Base-by-base conservation (phyloP, 2,797 vertebrate genomes). In the Anniella stebbinsi region DNA sequence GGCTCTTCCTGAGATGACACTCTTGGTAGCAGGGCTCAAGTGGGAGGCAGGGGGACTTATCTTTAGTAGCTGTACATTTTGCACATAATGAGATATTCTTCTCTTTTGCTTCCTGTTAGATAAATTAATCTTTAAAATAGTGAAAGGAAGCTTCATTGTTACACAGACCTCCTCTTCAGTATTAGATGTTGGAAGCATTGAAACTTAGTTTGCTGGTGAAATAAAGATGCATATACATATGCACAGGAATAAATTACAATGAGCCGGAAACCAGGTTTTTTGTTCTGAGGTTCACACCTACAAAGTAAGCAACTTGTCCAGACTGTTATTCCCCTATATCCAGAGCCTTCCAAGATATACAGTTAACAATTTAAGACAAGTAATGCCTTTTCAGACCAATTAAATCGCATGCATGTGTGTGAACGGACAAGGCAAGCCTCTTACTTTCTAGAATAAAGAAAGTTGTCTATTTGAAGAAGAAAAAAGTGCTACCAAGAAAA, bases 371-470 rank as follows among this genome's bases (percentile, higher is more conserved):
- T 30, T 36, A 30, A 51, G 13, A n/a, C 18, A 21, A 12, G 17
- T 38, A 21, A 73, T 73, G n/a, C 18, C 6, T 75, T 72, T 38
- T 45, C n/a, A 73, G 51, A n/a, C 73, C 73, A 48, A 3, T 17
- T 87, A 9, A 66, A 23, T 87, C n/a, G 28, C 9, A 66, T 66
- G 38, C n/a, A 4, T 33, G 17, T 83, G n/a, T 57, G 36, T 54
- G 48, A n/a, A 88, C 41, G 67, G 57, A 72, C 57, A 81, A 78
- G 25, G 2, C 38, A 57, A 54, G 25, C 18, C 8, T 33, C 21
- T 69, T 78, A 7, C 17, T 77, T 89, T 69, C 67, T 38, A 45
- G 21, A 77, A 60, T 69, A 69, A 90, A 70, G n/a, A 88, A 66
- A 30, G 36, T 76, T 8, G 33, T 76, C n/a, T 51, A 11, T 23